Base-by-base conservation (phyloP, 2,113 vertebrate species). In the Salvelinus fontinalis region DNA sequence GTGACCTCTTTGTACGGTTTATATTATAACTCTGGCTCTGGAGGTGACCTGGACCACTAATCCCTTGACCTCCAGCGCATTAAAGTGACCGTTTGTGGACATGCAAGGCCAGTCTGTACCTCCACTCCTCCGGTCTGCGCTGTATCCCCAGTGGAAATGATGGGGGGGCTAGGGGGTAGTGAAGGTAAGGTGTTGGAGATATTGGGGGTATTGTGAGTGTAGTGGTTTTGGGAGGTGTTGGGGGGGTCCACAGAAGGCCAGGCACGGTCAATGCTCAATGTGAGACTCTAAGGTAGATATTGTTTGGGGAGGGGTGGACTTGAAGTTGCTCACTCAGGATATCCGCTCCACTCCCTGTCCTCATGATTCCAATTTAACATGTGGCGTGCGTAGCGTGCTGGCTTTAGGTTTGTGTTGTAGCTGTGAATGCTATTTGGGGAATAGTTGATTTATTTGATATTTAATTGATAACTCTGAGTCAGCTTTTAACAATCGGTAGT, bases 11-110 rank as follows among this genome's bases (percentile, higher is more conserved):
- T 92, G 87, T 88, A 89, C 81, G 82, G 90, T 89, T 87, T 84
- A 88, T 88, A 90, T 92, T 89, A 91, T 84, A 89, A 84, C 81
- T 91, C 82, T 16, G 51, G 81, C 74, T 82, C 78, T 86, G 82
- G 89, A 88, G 90, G 83, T 92, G 90, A 91, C 89, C 88, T 86
- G 75, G 26, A 75, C 60, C 76, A 84, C 86, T 93, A 93, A 94
- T 94, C 91, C 85, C 59, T 71, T 92, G 92, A 93, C 92, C 93
- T 90, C 88, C 80, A 85, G 84, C 59, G 88, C 79, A 90, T 91
- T 91, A 93, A 86, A 90, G 83, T 93, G 91, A 93, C 92, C 89
- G 87, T 93, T 93, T 91, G 87, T 89, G 87, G 88, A 89, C 86
- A 87, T 83, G 84, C 88, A 90, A 87, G 86, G 84, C 82, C 90